Conservation (phyloP, 1,140 invertebrate genomes). For the Tetramorium alpestre region DNA sequence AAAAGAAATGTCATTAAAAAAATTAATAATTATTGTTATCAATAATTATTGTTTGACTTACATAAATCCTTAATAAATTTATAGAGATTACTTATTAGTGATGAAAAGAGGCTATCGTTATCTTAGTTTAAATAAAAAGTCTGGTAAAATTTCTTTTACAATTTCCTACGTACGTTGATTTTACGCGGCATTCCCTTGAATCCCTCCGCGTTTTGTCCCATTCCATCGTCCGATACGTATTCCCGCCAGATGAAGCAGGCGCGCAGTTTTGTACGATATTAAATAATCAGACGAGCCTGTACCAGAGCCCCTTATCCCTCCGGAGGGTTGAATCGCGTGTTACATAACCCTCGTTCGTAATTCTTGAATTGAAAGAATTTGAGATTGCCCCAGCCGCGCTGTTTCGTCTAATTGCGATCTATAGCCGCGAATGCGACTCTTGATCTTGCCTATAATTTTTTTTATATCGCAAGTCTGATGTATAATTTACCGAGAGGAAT, state of each 20-base stretch:
- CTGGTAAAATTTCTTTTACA: conserved; percentile 71
- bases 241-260: conserved; percentile 74
- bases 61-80: not conserved
- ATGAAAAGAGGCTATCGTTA: not conserved
- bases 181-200: conserved; percentile 64
- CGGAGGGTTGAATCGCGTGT: conserved; percentile 79
- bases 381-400: conserved; percentile 13
- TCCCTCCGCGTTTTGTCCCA: conserved; percentile 59
- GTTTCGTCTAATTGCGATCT: conserved; percentile 30
- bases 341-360: conserved; percentile 73
- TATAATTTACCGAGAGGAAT: not conserved
- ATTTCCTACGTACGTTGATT: conserved; percentile 73
- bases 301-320: conserved; percentile 61
- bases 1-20: not conserved
- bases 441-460: conserved; percentile 2
- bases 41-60: not conserved
- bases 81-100: not conserved
- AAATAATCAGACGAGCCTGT: conserved; percentile 79
- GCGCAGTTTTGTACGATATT: conserved; percentile 79
- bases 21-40: not conserved
- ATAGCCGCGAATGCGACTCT: not conserved
- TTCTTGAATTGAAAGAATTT: conserved; percentile 63
- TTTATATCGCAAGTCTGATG: not conserved
- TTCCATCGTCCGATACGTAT: conserved; percentile 73
- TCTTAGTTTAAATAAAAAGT: not conserved